Base-by-base conservation (phyloP, 2,113 vertebrate genomes). In the Dasyurus viverrinus region DNA sequence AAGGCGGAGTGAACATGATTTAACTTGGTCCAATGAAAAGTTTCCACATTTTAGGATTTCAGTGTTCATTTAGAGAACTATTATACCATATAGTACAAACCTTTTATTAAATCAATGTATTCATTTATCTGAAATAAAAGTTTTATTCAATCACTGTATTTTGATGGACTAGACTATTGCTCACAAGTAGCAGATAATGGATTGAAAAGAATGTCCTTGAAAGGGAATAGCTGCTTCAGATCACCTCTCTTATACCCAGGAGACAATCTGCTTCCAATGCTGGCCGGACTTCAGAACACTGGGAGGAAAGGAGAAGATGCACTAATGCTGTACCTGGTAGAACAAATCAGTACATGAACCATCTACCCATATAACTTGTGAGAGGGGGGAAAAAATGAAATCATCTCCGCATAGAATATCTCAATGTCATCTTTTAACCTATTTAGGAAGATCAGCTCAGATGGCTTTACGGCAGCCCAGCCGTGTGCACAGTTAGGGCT, bases 81-180 rank as follows among this genome's bases (percentile, higher is more conserved):
- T 97, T 96, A 96, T 92, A 93, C 60, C 96, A 95, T 96, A 57
- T 89, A 97, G 93, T 92, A 98, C 96, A 98, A 98, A 97, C 93
- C 93, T 94, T 96, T 95, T 98, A 98, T 98, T 98, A 98, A 98
- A 98, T 98, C 96, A 98, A 9, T 95, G 91, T 30, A 95, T 97
- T 98, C 96, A 97, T 98, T 84, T 98, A 97, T 96, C 94, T 97
- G 96, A 98, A 98, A 98, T 98, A 97, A 97, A 98, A 96, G 52
- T 98, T 98, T 98, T 97, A 98, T 98, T 98, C 97, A 98, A 89
- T 98, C 97, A 95, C 93, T 96, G 68, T 98, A 97, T 98, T 98
- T 98, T 97, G 97, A 98, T 97, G 96, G 97, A 98, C 93, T 95
- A 94, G 94, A 95, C 94, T 96, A 84, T 91, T 95, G 96, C 96